Base-by-base conservation (phyloP, 2,888 invertebrate genomes). In the Hirtodrosophila confusa region DNA sequence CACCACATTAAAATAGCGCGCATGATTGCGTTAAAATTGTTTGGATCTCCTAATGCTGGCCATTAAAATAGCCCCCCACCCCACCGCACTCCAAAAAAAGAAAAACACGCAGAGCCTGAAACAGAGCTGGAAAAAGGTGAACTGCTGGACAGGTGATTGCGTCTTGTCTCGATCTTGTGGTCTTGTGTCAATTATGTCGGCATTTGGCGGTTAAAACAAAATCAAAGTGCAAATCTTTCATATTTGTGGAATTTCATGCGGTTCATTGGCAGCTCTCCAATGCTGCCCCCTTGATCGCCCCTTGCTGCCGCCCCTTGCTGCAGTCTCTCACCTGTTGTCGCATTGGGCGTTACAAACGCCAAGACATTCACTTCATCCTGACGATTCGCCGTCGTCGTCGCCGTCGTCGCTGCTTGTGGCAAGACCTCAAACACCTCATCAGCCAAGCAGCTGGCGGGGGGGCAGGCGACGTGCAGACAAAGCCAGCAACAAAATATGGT, bases 11-110 rank as follows among this genome's bases (percentile, higher is more conserved):
- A 84, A 86, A 84, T 84, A 80, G 48, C 80, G 74, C 83, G 85
- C 87, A 86, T 89, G 88, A 89, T 88, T 88, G 89, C 88, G 80
- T 86, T 88, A 78, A 83, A 88, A 89, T 89, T 88, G 78, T 86
- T 80, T 86, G 72, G 67, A 86, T 83, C 85, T 87, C 80, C 83
- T 87, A 87, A 87, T 85, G 85, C 72, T 78, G 70, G 53, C 73
- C 80, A 88, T 88, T 86, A 83, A 83, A 85, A 85, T 80, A 65
- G 64, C 40, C 62, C 35, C 17, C 17, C 17, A 17, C 2, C 17
- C 43, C 41, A 24, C 33, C 24, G 35, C 33, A 40, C 4, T 3
- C 31, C 3, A 23, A 43, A 43, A 10, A 29, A 43, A 27, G 9
- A 43, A 9, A 24, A 48, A 48, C 17, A 36, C 10, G 10, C 17